Evolutionary conservation across 2,113 vertebrate genomes (phyloP).

Genomic region (Hypanus sabinus): DNA sequence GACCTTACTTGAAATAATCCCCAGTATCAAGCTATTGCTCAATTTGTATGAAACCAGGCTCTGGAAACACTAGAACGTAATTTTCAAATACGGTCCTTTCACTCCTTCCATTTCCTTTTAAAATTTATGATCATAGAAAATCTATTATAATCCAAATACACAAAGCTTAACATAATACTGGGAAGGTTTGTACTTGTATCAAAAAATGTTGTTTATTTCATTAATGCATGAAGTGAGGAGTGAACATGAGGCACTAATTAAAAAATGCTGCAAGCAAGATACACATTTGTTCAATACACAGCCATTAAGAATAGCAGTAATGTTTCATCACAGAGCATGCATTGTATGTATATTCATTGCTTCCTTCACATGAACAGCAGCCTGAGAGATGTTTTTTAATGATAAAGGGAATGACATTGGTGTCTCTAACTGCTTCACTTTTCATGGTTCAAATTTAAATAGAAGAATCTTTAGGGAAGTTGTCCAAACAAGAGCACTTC

Average conservation of each 20-base stretch:
- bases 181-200: neutral
- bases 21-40: neutral
- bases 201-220: conserved; percentile 4
- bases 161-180: neutral
- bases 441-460: conserved; percentile 10
- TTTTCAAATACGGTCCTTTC: neutral
- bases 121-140: conserved; percentile 1
- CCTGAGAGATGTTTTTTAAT: neutral
- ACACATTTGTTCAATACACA: conserved; percentile 24
- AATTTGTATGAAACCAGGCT: neutral
- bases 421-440: neutral
- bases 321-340: neutral
- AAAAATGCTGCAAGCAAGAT: conserved; percentile 24
- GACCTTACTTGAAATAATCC: neutral
- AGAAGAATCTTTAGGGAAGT: neutral
- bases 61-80: neutral
- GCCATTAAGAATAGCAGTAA: conserved; percentile 7
- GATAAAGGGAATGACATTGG: neutral
- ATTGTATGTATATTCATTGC: conserved; percentile 11
- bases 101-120: neutral
- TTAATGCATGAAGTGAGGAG: conserved; percentile 7
- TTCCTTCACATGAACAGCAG: neutral
- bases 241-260: conserved; percentile 33
- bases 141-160: neutral
- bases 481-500: neutral